Base-by-base conservation (phyloP, 1,140 invertebrate genomes). In the Scaptomyza graminum region DNA sequence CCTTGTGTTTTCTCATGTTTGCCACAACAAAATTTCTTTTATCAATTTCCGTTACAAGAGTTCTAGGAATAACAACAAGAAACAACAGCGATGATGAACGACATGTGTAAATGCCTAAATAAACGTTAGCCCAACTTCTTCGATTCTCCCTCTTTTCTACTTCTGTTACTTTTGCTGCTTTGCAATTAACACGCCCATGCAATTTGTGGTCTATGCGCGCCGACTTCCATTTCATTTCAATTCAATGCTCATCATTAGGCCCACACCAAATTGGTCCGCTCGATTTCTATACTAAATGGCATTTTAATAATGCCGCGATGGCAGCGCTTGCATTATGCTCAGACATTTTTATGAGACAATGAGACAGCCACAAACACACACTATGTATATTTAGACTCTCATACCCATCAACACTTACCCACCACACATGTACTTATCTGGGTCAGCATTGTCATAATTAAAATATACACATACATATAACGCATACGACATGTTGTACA, bases 21-120 rank as follows among this genome's bases (percentile, higher is more conserved):
- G 47, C 72, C 68, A 78, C 70, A 85, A 88, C 79, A 78, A 79
- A 77, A 87, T 85, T 87, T 85, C 82, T 85, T 34, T 85, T 87
- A 85, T 87, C 82, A 85, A 85, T 85, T 85, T 85, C 82, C 82
- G 64, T 73, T 74, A 87, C 69, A 81, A 65, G 65, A 65, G 65
- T 60, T 59, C 69, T 44, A 37, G 13, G 18, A 69, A 41, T 31
- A 61, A 54, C 49, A 61, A 51, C 49, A 68, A 52, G 4, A 39
- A 39, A 12, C 25, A n/a, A 44, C 15, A 39, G 28, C 25, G 44
- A 54, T 67, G 47, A 60, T 43, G 55, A 59, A 25, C 51, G 65
- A 18, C 69, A 74, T 74, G 69, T 75, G 68, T 54, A 67, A 76
- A 73, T 82, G 74, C 79, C 79, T 78, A 82, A 82, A 83, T 78